These are phyloP conservation scores for Sclerurus mexicanus DNA, from an alignment of 2,113 vertebrate genomes.

Conservation along the genomic window DNA sequence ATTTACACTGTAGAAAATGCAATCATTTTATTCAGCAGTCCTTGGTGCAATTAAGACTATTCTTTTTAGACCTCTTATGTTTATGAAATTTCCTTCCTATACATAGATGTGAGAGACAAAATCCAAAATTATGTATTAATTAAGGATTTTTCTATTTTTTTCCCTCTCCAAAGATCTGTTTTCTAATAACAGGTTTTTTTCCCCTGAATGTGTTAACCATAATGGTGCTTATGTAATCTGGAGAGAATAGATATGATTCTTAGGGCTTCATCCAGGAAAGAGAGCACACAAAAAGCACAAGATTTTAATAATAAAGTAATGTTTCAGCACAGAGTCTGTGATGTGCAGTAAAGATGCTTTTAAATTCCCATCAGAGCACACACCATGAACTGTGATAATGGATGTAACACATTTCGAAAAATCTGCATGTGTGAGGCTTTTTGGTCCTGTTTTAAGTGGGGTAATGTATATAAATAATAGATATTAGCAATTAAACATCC, in stretches of 20 bases:
- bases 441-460: slow-evolving; percentile 70
- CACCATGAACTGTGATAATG: slow-evolving; percentile 81
- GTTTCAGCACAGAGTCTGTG: slow-evolving; percentile 56
- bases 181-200: slow-evolving; percentile 29
- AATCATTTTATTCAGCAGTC: slow-evolving; percentile 77
- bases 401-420: slow-evolving; percentile 73
- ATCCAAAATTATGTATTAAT: slow-evolving; percentile 69
- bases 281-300: slow-evolving; percentile 57
- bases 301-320: slow-evolving; percentile 73
- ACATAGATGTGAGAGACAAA: slow-evolving; percentile 59
- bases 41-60: slow-evolving; percentile 77
- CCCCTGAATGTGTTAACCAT: slow-evolving; percentile 19
- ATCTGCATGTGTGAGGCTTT: slow-evolving; percentile 76
- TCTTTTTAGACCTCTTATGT: slow-evolving; percentile 68
- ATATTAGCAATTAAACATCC: slow-evolving; percentile 80
- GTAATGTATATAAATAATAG: slow-evolving; percentile 80
- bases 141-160: slow-evolving; percentile 43
- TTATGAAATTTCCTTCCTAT: slow-evolving; percentile 70
- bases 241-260: slow-evolving; percentile 29
- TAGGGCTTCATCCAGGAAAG: slow-evolving; percentile 34
- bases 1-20: slow-evolving; percentile 78
- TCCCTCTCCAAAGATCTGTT: slow-evolving; percentile 32
- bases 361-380: slow-evolving; percentile 81
- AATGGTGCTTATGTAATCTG: slow-evolving; percentile 45
- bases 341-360: slow-evolving; percentile 76